Evolutionary conservation across 2,797 vertebrate genomes (phyloP), one percentile per base, ranked within the genome.

Genomic region (Anguilla anguilla): DNA sequence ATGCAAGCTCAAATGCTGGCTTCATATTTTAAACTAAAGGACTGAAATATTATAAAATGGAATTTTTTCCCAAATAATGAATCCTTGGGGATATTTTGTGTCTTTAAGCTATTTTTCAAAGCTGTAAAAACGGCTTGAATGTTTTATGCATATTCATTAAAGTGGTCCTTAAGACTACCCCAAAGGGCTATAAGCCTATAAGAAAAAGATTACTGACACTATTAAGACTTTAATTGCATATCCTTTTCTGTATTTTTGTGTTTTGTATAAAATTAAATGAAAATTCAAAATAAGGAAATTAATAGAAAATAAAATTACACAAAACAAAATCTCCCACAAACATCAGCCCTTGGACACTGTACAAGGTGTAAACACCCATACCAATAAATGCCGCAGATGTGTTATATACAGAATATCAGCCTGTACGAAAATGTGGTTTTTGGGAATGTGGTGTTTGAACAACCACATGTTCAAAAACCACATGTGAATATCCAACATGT

Each of bases 231-330:
- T 46, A 79, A 79, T 79, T 79, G 74, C 74, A 79, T 87, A 72
- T 86, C 87, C 84, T 89, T 86, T 89, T 82, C 17, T 90, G 86
- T 96, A 96, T 96, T 96, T 96, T 95, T 96, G 96, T 95, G 94
- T 17, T 35, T 35, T 31, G 11, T 31, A 43, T 39, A 46, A 79
- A 79, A 43, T 79, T 2, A 79, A 19, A 72, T 61, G 13, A 85
- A 72, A 85, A 43, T 53, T 2, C 10, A 35, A 79, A 15, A 61
- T 22, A 61, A 85, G 35, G 11, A 31, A 74, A 74, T 74, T 15
- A 11, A 15, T 3, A 74, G 35, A 74, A 7, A 13, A 31, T 74
- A 11, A 35, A 74, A 28, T 74, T 74, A 35, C 69, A 74, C 15
- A 11, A 64, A 1, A 64, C 19, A 25, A 64, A 64, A n/a, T n/a